Evolutionary conservation across 1,140 invertebrate genomes (phyloP).

Genomic region (Solenopsis fugax): DNA sequence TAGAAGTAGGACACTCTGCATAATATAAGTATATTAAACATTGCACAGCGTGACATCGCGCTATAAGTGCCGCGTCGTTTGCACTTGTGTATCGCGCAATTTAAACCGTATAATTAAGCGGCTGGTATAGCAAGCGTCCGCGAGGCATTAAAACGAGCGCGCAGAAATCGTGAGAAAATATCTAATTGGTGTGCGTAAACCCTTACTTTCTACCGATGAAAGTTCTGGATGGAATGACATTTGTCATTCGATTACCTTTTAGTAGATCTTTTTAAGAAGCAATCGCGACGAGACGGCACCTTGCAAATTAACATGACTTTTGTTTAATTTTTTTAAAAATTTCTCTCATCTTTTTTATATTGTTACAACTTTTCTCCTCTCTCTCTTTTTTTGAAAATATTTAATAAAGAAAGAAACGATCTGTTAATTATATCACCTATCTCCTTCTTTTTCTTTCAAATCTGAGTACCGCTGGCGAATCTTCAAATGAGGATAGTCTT

Average conservation of each 20-base stretch:
- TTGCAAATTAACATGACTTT: not conserved
- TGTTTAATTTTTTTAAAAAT: not conserved
- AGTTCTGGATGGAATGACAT: not conserved
- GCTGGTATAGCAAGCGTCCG: not conserved
- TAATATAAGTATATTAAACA: not conserved
- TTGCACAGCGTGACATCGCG: not conserved
- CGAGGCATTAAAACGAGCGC: not conserved
- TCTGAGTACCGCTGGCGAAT: too few relatives aligned
- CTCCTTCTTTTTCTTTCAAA: not conserved
- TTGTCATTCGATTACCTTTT: not conserved
- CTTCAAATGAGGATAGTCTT: too few relatives aligned
- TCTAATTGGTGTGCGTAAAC: constrained; percentile 5
- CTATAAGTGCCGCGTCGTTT: constrained; percentile 7
- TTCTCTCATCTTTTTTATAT: not conserved
- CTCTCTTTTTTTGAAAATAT: not conserved
- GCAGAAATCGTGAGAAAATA: constrained; percentile 11
- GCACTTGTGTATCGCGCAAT: constrained; percentile 6
- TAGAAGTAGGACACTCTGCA: not conserved
- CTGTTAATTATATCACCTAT: not conserved
- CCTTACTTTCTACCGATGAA: constrained; percentile 34
- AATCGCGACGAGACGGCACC: not conserved
- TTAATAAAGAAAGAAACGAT: constrained; percentile 8
- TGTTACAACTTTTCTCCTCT: not conserved
- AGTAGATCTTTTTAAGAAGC: not conserved
- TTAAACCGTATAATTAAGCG: constrained; percentile 20